Percentiles rank a stretch among this genome's conserved stretches.
These are phyloP conservation scores for Chanos chanos DNA, from an alignment of 2,797 vertebrate species.

Conservation along the genomic window DNA sequence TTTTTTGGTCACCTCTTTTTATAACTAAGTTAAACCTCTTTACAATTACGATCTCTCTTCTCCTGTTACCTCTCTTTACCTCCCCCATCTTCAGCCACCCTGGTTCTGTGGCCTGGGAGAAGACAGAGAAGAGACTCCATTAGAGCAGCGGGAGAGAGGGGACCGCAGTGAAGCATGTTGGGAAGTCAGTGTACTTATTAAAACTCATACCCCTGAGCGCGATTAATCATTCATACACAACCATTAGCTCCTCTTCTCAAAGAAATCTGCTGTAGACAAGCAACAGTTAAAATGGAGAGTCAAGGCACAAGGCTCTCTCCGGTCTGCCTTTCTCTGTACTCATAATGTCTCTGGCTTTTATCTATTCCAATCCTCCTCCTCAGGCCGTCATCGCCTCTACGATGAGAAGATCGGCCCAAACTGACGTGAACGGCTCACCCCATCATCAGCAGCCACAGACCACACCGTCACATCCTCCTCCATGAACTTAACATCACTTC, in stretches of 20 bases:
- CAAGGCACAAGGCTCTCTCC: background rate
- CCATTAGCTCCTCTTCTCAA: conserved; percentile 59
- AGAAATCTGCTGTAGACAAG: conserved; percentile 23
- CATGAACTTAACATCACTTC: too few relatives aligned
- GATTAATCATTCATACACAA: conserved; percentile 73
- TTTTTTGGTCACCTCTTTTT: too few relatives aligned
- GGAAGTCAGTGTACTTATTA: conserved; percentile 62
- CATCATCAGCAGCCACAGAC: too few relatives aligned
- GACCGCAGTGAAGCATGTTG: conserved; percentile 33
- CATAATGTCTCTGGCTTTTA: background rate
- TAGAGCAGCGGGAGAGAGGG: conserved; percentile 42
- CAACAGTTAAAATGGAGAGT: background rate
- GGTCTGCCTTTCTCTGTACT: background rate
- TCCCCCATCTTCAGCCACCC: too few relatives aligned
- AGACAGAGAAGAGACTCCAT: conserved; percentile 13
- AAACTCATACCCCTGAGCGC: conserved; percentile 63
- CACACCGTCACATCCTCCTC: too few relatives aligned
- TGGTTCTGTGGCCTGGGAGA: too few relatives aligned
- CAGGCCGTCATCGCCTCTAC: too few relatives aligned
- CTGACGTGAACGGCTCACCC: too few relatives aligned
- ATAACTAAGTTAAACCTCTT: too few relatives aligned
- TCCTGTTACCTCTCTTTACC: too few relatives aligned
- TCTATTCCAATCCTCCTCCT: background rate
- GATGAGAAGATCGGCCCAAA: too few relatives aligned
- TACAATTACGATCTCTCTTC: too few relatives aligned